Percentiles rank a stretch among this genome's conserved stretches.
These are phyloP conservation scores for Bubo bubo DNA, from an alignment of 2,113 vertebrate species.

Conservation along the genomic window DNA sequence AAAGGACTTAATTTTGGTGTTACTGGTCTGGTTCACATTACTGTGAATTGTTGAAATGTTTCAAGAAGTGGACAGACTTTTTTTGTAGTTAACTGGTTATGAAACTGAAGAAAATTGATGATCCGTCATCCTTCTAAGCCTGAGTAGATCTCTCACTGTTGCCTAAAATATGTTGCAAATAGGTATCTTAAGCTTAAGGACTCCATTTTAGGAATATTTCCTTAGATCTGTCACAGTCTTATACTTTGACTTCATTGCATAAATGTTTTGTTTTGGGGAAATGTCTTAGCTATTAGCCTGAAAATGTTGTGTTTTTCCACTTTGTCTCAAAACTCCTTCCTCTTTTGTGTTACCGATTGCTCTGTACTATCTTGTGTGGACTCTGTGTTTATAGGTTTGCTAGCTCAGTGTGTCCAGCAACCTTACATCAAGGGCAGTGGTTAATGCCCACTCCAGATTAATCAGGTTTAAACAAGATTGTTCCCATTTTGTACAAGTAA, in stretches of 20 bases:
- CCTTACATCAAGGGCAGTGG: not conserved
- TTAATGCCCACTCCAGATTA: not conserved
- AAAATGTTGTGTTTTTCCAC: not conserved
- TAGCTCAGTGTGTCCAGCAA: not conserved
- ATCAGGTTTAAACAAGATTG: not conserved
- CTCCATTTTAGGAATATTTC: not conserved
- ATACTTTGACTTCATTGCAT: not conserved
- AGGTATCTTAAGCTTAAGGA: not conserved
- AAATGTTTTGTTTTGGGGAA: not conserved
- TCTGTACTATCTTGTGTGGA: not conserved
- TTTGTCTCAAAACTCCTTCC: not conserved
- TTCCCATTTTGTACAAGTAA: not conserved
- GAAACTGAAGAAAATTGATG: not conserved
- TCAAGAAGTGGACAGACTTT: not conserved
- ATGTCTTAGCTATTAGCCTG: not conserved
- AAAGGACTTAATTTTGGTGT: not conserved
- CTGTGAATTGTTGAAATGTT: not conserved
- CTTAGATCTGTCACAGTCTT: not conserved
- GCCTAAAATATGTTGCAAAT: not conserved
- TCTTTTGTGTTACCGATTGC: not conserved
- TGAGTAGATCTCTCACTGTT: not conserved
- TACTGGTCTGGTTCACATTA: not conserved
- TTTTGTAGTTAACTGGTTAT: not conserved
- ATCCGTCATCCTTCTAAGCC: not conserved
- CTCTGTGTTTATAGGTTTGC: not conserved